A percentile compares a stretch with the other conserved stretches of the same genome.
Conservation (phyloP, 2,888 invertebrate genomes). For the Julus scandinavius region DNA sequence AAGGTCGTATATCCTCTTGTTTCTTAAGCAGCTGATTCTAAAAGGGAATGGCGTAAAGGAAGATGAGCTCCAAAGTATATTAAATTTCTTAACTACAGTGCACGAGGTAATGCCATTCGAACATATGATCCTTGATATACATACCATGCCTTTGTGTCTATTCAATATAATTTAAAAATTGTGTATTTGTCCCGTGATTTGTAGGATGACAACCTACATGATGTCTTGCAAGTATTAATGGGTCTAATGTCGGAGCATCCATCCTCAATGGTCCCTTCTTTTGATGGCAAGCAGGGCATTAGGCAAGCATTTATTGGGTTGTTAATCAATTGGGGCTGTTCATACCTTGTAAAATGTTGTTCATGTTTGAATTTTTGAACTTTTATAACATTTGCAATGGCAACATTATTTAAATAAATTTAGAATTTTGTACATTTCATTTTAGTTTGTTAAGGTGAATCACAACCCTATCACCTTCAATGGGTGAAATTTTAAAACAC, state of each 20-base stretch:
- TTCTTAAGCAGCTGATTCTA: constrained; percentile 95
- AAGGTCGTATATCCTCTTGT: constrained; percentile 92
- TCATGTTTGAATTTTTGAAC: background rate
- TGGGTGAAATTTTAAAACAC: too few species aligned
- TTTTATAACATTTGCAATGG: too few species aligned
- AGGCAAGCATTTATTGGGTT: constrained; percentile 62
- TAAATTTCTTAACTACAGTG: constrained; percentile 97
- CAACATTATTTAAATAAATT: background rate
- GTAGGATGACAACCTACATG: constrained; percentile 97
- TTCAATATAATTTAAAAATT: background rate
- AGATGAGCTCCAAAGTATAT: constrained; percentile 97
- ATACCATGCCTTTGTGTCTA: too few species aligned
- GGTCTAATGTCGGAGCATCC: constrained; percentile 98
- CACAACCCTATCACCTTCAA: too few species aligned
- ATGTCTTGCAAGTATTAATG: constrained; percentile 96
- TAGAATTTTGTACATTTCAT: background rate
- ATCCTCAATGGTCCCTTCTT: constrained; percentile 98
- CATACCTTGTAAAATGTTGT: background rate
- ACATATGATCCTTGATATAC: background rate
- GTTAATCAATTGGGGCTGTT: background rate
- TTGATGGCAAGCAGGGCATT: constrained; percentile 96
- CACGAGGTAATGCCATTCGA: constrained; percentile 79
- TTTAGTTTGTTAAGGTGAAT: too few species aligned
- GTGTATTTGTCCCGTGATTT: constrained; percentile 58
- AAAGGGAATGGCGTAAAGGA: constrained; percentile 97